A percentile compares a stretch with the other conserved stretches of the same genome.
These are phyloP conservation scores for Eidolon helvum DNA, from an alignment of 2,113 vertebrate genomes.

Conservation along the genomic window DNA sequence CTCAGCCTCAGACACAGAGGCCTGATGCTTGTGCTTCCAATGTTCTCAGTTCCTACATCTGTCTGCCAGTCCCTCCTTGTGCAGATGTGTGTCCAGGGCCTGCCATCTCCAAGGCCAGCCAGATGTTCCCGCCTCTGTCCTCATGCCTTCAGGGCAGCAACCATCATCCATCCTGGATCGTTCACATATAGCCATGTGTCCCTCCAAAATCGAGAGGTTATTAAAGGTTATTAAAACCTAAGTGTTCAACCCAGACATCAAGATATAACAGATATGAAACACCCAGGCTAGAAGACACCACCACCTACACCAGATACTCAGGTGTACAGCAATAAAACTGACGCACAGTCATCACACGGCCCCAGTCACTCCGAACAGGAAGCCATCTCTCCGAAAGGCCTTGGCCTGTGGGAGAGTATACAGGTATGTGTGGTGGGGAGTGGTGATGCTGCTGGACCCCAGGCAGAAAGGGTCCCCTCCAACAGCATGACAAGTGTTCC, in stretches of 20 bases:
- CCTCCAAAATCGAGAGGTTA: neutral
- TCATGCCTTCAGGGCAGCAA: too few species aligned
- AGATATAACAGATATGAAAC: neutral
- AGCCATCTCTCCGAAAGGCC: rapidly evolving
- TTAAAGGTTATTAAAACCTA: neutral
- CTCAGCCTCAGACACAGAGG: rapidly evolving
- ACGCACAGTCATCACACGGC: rapidly evolving
- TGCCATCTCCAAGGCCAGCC: neutral
- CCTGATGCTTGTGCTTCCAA: too few species aligned
- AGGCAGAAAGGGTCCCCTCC: neutral
- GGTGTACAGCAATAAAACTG: rapidly evolving
- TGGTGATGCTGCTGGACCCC: neutral
- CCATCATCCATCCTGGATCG: rapidly evolving
- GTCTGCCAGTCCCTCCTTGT: rapidly evolving
- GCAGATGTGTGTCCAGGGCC: rapidly evolving
- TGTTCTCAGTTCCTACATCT: rapidly evolving
- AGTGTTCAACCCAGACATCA: neutral
- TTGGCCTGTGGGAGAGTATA: too few species aligned
- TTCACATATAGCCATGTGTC: rapidly evolving
- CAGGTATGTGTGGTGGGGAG: neutral
- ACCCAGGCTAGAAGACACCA: neutral
- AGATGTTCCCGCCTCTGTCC: neutral
- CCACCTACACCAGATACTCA: rapidly evolving
- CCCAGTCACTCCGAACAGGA: neutral
- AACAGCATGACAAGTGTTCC: neutral